Evolutionary conservation across 2,888 invertebrate genomes (phyloP).

Genomic region (Trichogramma dendrolimi): DNA sequence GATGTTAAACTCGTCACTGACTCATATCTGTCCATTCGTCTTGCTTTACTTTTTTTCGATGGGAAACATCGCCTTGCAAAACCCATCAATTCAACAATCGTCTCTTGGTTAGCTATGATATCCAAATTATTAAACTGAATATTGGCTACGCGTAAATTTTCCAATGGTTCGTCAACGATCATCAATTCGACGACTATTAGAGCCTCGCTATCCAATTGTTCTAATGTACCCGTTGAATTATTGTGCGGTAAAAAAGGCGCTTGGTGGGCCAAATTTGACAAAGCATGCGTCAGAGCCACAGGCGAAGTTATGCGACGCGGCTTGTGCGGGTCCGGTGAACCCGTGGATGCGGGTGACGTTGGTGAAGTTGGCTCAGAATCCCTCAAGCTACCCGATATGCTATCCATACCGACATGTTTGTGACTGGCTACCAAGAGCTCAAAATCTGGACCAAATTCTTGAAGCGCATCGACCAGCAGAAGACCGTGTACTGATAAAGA

Average conservation of each 20-base stretch:
- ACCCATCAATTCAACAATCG: constrained; percentile 88
- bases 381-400: constrained; percentile 83
- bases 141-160: constrained; percentile 67
- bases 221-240: constrained; percentile 42
- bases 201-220: constrained; percentile 62
- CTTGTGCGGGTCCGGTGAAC: constrained; percentile 61
- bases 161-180: constrained; percentile 57
- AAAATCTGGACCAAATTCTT: constrained; percentile 93
- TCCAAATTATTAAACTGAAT: constrained; percentile 92
- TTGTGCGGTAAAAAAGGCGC: constrained; percentile 38
- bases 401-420: constrained; percentile 92
- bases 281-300: constrained; percentile 57
- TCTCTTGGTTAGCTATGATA: constrained; percentile 93
- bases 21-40: constrained; percentile 38
- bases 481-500: constrained; percentile 88
- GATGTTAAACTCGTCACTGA: constrained; percentile 40
- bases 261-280: constrained; percentile 53
- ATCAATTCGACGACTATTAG: constrained; percentile 78
- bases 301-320: constrained; percentile 55
- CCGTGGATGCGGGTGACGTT: constrained; percentile 74
- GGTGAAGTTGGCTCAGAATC: constrained; percentile 92
- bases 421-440: constrained; percentile 92
- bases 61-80: constrained; percentile 74
- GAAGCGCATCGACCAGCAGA: constrained; percentile 88
- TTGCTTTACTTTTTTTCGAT: constrained; percentile 33